Percentiles rank a stretch among this genome's conserved stretches.
These are phyloP conservation scores for Vireo altiloquus DNA, from an alignment of 2,113 vertebrate species.

Conservation along the genomic window DNA sequence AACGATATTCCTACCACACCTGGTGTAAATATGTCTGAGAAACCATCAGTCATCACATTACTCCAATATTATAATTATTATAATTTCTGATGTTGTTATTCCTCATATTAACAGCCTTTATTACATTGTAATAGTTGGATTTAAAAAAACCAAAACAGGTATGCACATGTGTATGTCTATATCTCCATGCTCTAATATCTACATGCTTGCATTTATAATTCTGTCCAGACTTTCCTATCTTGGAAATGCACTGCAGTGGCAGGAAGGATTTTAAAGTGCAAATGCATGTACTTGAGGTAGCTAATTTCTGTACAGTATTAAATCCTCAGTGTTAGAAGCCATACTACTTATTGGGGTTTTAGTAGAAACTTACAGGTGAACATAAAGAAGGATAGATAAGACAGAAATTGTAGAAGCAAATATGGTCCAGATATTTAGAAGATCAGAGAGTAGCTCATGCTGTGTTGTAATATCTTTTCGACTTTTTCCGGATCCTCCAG, in stretches of 20 bases:
- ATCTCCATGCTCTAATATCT: neutral
- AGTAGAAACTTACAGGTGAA: slow-evolving; percentile 61
- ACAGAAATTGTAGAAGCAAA: slow-evolving; percentile 59
- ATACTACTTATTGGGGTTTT: slow-evolving; percentile 32
- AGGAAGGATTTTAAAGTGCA: slow-evolving; percentile 42
- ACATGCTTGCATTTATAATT: neutral
- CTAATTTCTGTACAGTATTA: slow-evolving; percentile 50
- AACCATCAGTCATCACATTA: neutral
- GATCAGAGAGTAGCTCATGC: slow-evolving; percentile 63
- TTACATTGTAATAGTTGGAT: neutral
- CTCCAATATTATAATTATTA: neutral
- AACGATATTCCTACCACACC: neutral
- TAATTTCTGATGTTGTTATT: neutral
- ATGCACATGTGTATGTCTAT: fast-evolving
- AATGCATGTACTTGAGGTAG: neutral
- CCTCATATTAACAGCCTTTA: neutral
- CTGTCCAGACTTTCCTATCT: neutral
- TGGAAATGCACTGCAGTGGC: neutral
- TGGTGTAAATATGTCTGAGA: neutral
- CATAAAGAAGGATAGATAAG: slow-evolving; percentile 61
- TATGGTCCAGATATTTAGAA: slow-evolving; percentile 64
- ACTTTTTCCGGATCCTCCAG: slow-evolving; percentile 42
- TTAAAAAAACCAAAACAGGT: neutral
- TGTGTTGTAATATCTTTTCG: slow-evolving; percentile 47
- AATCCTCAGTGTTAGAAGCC: slow-evolving; percentile 50